Evolutionary conservation across 30 jellyfish, hydroid and myxozoan genomes (phyloP).

Genomic region (Phacellophora camtschatica): DNA sequence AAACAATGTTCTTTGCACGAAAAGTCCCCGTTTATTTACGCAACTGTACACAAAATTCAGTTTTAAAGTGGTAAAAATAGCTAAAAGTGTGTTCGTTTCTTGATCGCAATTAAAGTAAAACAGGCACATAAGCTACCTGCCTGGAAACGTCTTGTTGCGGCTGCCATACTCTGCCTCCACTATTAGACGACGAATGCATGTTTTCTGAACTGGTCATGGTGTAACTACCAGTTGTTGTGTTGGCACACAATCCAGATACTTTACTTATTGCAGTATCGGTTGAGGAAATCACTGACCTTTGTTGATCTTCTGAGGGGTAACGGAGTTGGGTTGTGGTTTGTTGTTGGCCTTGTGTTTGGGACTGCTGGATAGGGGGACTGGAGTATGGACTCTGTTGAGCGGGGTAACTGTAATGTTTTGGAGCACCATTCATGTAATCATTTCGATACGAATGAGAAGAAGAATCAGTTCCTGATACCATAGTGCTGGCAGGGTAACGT

Average conservation of each 20-base stretch:
- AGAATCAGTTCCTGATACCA: conserved; percentile 59
- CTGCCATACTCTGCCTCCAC: conserved; percentile 86
- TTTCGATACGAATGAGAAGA: conserved; percentile 74
- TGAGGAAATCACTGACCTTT: conserved; percentile 58
- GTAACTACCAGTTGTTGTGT: conserved; percentile 62
- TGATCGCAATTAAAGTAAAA: conserved; percentile 23
- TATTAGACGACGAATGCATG: conserved; percentile 73
- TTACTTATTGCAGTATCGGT: conserved; percentile 59
- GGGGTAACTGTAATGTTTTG: conserved; percentile 76
- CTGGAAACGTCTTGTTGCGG: conserved; percentile 88
- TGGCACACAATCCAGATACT: conserved; percentile 35
- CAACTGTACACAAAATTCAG: conserved; percentile 16
- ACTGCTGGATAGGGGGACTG: conserved; percentile 67
- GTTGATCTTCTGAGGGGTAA: conserved; percentile 73
- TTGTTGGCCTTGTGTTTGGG: conserved; percentile 41
- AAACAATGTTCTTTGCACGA: conserved; percentile 47
- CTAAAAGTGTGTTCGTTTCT: neutral
- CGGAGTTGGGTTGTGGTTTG: conserved; percentile 57
- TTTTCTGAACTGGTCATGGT: conserved; percentile 61
- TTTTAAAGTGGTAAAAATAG: conserved; percentile 1
- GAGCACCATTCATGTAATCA: conserved; percentile 81
- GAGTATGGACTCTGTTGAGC: conserved; percentile 74
- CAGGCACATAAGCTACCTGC: conserved; percentile 92
- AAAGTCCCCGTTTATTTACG: conserved; percentile 37
- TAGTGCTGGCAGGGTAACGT: conserved; percentile 54